Percentiles rank a stretch among this genome's conserved stretches.
These are phyloP conservation scores for Capitulum mitella DNA, from an alignment of 2,888 invertebrate species.

Conservation along the genomic window DNA sequence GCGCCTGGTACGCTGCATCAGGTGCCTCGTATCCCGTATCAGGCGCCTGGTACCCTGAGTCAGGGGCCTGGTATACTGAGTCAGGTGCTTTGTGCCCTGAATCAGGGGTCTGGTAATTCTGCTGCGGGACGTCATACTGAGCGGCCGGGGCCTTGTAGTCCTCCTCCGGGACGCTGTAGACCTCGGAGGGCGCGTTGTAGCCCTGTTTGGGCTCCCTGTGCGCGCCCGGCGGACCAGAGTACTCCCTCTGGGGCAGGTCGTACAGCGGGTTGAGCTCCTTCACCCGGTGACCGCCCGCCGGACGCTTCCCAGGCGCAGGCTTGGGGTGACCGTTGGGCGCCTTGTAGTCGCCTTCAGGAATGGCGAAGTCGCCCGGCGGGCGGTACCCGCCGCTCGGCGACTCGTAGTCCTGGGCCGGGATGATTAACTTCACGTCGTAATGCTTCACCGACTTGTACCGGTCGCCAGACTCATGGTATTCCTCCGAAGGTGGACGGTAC, in stretches of 20 bases:
- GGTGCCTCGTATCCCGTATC: neutral
- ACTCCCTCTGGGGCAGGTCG: neutral
- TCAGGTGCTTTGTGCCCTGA: neutral
- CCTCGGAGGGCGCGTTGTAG: neutral
- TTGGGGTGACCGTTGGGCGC: neutral
- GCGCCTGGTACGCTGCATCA: neutral
- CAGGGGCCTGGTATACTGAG: neutral
- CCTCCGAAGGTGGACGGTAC: neutral
- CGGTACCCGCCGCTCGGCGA: neutral
- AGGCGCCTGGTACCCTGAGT: neutral
- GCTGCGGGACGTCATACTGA: too few species aligned
- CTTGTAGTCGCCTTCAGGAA: neutral
- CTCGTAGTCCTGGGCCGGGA: neutral
- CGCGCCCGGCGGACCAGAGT: neutral
- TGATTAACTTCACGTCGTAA: neutral
- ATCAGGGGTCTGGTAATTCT: neutral
- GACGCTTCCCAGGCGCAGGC: too few species aligned
- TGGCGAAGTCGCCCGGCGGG: neutral
- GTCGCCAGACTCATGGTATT: neutral
- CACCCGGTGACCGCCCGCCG: neutral
- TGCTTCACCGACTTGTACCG: neutral
- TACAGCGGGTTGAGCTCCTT: neutral
- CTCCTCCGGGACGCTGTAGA: neutral
- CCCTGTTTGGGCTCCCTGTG: neutral
- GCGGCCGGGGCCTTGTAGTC: neutral